phyloP scores from a whole-genome alignment of 2,113 vertebrate species.

The Ictalurus punctatus region DNA sequence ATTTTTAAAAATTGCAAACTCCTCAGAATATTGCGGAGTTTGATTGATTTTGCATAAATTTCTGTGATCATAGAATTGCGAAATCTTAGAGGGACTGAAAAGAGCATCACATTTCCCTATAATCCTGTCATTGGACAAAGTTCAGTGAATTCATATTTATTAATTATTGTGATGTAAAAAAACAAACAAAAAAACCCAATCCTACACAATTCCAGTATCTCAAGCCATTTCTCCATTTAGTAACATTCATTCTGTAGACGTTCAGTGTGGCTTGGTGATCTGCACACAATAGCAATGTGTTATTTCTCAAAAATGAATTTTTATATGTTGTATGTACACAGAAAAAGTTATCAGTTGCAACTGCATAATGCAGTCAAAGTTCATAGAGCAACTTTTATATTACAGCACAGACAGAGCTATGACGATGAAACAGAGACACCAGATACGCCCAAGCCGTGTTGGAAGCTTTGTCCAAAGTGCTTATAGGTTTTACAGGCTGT shows the following conservation, averaged over 20 bases:
- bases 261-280: conserved; percentile 43
- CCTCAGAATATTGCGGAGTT: no score
- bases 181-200: not conserved
- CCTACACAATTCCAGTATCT: not conserved
- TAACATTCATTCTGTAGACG: conserved; percentile 50
- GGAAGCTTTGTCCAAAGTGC: not conserved
- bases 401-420: conserved; percentile 2
- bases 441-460: not conserved
- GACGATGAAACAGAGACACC: conserved; percentile 4
- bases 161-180: not conserved
- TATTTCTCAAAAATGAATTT: conserved; percentile 49
- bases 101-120: not conserved
- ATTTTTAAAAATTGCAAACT: no score
- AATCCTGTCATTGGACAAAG: not conserved
- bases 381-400: conserved; percentile 20
- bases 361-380: conserved; percentile 11
- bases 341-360: conserved; percentile 22
- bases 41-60: no score
- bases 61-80: no score
- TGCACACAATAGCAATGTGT: conserved; percentile 34
- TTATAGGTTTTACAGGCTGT: not conserved
- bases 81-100: no score
- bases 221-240: not conserved
- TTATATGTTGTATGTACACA: not conserved
- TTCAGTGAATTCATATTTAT: not conserved